These are phyloP conservation scores for Nomada ruficornis DNA, from an alignment of 2,888 invertebrate genomes.

Conservation along the genomic window DNA sequence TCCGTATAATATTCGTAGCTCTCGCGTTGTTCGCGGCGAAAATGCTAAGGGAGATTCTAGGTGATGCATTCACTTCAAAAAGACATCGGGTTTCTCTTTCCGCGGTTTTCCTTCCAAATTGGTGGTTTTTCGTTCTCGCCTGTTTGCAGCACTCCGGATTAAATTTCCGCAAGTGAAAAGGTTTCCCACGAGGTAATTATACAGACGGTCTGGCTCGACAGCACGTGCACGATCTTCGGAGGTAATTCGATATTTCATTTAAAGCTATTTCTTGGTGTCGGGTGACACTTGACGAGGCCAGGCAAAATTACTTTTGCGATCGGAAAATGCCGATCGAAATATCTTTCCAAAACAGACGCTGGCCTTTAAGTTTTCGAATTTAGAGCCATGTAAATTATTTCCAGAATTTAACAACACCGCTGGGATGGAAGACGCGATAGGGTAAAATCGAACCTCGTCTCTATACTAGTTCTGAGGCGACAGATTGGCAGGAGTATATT, in stretches of 20 bases:
- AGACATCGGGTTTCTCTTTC: conserved; percentile 56
- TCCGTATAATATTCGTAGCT: conserved; percentile 16
- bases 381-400: too few relatives aligned
- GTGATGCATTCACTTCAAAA: conserved; percentile 61
- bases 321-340: too few relatives aligned
- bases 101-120: conserved; percentile 67
- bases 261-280: conserved; percentile 8
- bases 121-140: conserved; percentile 68
- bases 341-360: not conserved
- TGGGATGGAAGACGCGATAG: not conserved
- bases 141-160: conserved; percentile 54
- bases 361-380: not conserved
- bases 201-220: conserved; percentile 7
- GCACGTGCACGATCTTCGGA: conserved; percentile 8
- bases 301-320: conserved; percentile 3
- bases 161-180: conserved; percentile 60
- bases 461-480: too few relatives aligned
- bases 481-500: too few relatives aligned
- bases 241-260: conserved; percentile 18
- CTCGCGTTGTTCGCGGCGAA: not conserved
- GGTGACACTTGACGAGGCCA: not conserved
- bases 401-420: too few relatives aligned
- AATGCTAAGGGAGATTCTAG: not conserved
- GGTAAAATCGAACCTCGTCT: not conserved
- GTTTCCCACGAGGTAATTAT: conserved; percentile 62